Base-by-base conservation (phyloP, 2,888 invertebrate species). In the Melitaea athalia region DNA sequence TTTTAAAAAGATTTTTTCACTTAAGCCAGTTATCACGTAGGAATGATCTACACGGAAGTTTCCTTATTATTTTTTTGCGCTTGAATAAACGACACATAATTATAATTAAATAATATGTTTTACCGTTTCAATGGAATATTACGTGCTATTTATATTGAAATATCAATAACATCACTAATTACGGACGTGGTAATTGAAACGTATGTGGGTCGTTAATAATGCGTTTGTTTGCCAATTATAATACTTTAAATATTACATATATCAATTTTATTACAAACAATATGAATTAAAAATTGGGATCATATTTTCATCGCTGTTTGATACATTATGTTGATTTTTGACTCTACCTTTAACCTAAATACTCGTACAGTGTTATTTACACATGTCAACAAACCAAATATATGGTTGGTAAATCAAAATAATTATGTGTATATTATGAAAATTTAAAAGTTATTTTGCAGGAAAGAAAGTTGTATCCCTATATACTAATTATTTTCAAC, bases 161-260 rank as follows among this genome's bases (percentile, higher is more conserved):
- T 33, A 55, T 31, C 7, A 55, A 55, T 31, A 14, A 33, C 33
- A 5, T 55, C 8, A 33, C 53, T 55, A n/a, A 55, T 55, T 55
- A 33, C 53, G 53, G 33, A 55, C 31, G 11, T 12, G 14, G 31
- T 33, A 33, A 55, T 55, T 33, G 33, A 55, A 55, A 55, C 33
- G 53, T 55, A 55, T 55, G 53, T 55, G 33, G 53, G 53, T 55
- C 53, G 33, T 53, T 17, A 33, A 24, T 31, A 55, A 55, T 55
- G 33, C 33, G 14, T 55, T 33, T 55, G 31, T 55, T 55, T 33
- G 31, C 5, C 53, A n/a, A 55, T 55, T 55, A 55, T 7, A 33
- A 42, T 14, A 59, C 17, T 14, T 15, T 11, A 43, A 59, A 43
- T 43, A 59, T 43, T 15, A 7, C 14, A 24, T 15, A 14, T 33